Percentiles rank a stretch among this genome's conserved stretches.
phyloP scores from a whole-genome alignment of 1,140 invertebrate genomes.

The Nomia melanderi region DNA sequence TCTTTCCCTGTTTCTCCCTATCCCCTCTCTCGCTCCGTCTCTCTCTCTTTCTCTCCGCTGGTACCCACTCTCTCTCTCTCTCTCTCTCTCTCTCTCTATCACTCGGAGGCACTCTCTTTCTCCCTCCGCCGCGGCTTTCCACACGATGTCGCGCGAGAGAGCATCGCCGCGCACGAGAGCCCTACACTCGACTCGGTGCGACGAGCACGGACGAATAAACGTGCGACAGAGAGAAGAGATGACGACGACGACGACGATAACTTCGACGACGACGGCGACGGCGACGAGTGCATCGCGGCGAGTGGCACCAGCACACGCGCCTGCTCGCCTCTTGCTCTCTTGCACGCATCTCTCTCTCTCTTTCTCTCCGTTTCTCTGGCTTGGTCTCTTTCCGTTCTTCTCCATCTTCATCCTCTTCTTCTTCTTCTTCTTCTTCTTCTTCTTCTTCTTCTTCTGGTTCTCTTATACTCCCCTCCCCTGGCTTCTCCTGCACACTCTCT shows the following conservation, averaged over 20 bases:
- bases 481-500: slow-evolving; percentile 9
- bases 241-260: too few species aligned
- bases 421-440: background rate
- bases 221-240: slow-evolving; percentile 35
- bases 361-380: too few species aligned
- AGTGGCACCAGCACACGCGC: slow-evolving; percentile 9
- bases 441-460: too few species aligned
- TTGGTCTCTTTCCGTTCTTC: too few species aligned
- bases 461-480: too few species aligned
- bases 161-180: slow-evolving; percentile 13
- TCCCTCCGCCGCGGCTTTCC: slow-evolving; percentile 20
- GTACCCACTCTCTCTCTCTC: too few species aligned
- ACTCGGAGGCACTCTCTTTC: slow-evolving; percentile 28
- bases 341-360: background rate
- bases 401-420: slow-evolving; percentile 4
- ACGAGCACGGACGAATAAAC: slow-evolving; percentile 1
- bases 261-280: too few species aligned
- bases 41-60: slow-evolving; percentile 14
- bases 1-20: background rate
- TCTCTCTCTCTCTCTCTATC: slow-evolving; percentile 28
- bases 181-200: background rate
- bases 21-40: slow-evolving; percentile 19
- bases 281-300: slow-evolving; percentile 22
- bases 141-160: slow-evolving; percentile 42
- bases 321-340: slow-evolving; percentile 24